These are phyloP conservation scores for Stratiomys singularior DNA, from an alignment of 2,888 invertebrate species.

Conservation along the genomic window DNA sequence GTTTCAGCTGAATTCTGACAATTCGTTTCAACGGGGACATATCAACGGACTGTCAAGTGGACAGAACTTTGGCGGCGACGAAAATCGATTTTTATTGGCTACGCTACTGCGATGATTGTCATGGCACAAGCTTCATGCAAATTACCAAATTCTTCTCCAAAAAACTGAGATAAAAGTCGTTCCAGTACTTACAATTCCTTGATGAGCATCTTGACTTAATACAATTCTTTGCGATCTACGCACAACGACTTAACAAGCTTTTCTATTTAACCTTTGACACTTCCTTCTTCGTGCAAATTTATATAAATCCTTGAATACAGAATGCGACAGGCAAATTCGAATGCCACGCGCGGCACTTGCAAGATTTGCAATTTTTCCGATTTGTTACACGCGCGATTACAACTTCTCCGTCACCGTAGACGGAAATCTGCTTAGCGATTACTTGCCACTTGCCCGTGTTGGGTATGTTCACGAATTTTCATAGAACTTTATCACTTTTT, in stretches of 20 bases:
- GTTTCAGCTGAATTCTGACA: not conserved
- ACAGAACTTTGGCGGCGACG: slow-evolving; percentile 36
- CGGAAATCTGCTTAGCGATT: not conserved
- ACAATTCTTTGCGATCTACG: slow-evolving; percentile 3
- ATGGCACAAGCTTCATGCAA: slow-evolving; percentile 26
- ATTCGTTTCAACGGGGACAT: not conserved
- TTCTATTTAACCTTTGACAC: not conserved
- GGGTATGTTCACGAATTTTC: slow-evolving; percentile 10
- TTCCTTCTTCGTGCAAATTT: slow-evolving; percentile 14
- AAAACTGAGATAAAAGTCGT: not conserved
- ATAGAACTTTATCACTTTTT: slow-evolving; percentile 26
- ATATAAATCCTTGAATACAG: slow-evolving; percentile 20
- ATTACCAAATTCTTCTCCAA: slow-evolving; percentile 7
- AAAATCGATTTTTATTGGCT: slow-evolving; percentile 48
- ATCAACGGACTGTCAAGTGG: slow-evolving; percentile 22
- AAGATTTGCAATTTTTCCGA: not conserved
- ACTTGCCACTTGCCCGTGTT: slow-evolving; percentile 1
- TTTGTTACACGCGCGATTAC: slow-evolving; percentile 17
- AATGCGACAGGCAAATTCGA: not conserved
- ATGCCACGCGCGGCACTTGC: slow-evolving; percentile 34
- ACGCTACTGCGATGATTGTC: slow-evolving; percentile 21
- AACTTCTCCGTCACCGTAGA: slow-evolving; percentile 1
- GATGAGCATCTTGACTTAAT: slow-evolving; percentile 49
- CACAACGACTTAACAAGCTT: not conserved
- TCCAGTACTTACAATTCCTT: slow-evolving; percentile 51